Base-by-base conservation (phyloP, 2,797 vertebrate genomes). In the Mus spretus region DNA sequence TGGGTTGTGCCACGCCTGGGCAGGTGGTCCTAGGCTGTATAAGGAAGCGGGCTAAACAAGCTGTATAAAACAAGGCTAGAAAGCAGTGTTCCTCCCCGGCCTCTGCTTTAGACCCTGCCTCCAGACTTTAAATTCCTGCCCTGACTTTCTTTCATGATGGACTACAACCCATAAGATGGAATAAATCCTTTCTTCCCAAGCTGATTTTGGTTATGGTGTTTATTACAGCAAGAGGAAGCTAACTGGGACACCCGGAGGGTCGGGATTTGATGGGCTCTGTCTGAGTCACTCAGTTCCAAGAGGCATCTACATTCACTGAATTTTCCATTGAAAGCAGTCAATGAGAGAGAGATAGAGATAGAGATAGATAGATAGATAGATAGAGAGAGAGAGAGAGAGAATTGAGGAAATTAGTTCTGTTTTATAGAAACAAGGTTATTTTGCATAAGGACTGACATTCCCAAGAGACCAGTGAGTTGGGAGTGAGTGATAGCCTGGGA, bases 381-480 rank as follows among this genome's bases (percentile, higher is more conserved):
- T 14, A 70, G 65, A 70, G 5, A n/a, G 65, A 70, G 34, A 70
- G 67, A n/a, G 15, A n/a, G 61, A 95, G 59, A 85, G 19, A 85
- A 82, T 55, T n/a, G 28, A 93, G 13, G 59, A 55, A 65, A 72
- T 53, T 10, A 77, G 37, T 57, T 24, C 13, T 85, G 15, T 79
- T 97, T 89, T 88, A 9, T 53, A 88, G 78, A 94, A 96, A 89
- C 17, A 8, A 70, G 82, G 53, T 92, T 53, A 81, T 87, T 26
- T 75, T 78, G 63, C 17, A 0, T 47, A 82, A 90, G 91, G 90
- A 65, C 20, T 22, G 44, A 93, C 11, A 24, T 83, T 82, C 28
- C 59, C 4, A 34, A 89, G 83, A 47, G 87, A 24, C 7, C 78
- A 77, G 91, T 31, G 28, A 93, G 44, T 40, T 57, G 15, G 13